Evolutionary conservation across 2,113 vertebrate genomes (phyloP).

Genomic region (Cygnus atratus): DNA sequence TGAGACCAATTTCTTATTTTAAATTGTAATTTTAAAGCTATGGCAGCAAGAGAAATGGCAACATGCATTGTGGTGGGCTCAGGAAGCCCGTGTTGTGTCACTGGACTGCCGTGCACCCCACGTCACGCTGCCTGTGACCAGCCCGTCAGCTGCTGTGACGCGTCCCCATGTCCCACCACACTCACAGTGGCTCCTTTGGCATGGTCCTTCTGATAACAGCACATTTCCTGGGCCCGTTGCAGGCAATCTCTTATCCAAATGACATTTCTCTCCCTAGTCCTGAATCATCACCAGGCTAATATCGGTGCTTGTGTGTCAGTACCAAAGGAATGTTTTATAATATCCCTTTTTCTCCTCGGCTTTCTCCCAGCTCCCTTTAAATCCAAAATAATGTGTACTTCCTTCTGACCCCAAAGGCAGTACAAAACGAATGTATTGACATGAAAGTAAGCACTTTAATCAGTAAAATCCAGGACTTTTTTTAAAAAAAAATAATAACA

Average conservation of each 20-base stretch:
- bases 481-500: neutral
- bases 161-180: neutral
- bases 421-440: conserved; percentile 18
- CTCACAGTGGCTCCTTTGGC: neutral
- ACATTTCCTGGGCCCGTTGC: neutral
- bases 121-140: neutral
- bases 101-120: fast-evolving
- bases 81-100: neutral
- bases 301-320: neutral
- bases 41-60: neutral
- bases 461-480: neutral
- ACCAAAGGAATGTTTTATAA: neutral
- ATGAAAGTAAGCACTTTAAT: neutral
- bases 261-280: neutral
- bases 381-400: conserved; percentile 10
- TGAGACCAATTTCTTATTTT: fast-evolving
- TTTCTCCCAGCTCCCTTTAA: neutral
- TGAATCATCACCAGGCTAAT: neutral
- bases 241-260: neutral
- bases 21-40: fast-evolving
- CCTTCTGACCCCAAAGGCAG: conserved; percentile 14
- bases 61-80: fast-evolving
- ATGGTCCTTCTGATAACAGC: neutral
- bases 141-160: neutral
- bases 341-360: neutral